Evolutionary conservation across 1,140 invertebrate genomes (phyloP).

Genomic region (Heliconius hewitsoni): DNA sequence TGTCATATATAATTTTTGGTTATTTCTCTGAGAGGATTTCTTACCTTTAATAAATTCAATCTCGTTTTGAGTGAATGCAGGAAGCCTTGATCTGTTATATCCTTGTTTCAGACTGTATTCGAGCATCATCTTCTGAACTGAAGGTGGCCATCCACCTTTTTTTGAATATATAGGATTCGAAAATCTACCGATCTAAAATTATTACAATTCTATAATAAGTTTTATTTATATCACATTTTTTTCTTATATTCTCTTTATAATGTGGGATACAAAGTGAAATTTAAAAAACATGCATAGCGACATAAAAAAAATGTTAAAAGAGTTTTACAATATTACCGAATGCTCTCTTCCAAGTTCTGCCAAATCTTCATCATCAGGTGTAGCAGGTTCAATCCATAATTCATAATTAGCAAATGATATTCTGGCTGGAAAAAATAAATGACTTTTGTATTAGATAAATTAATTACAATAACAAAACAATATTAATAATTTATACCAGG

Average conservation of each 20-base stretch:
- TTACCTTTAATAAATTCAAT: conserved; percentile 33
- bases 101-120: conserved; percentile 33
- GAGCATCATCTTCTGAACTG: conserved; percentile 24
- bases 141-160: conserved; percentile 35
- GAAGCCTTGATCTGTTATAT: conserved; percentile 35
- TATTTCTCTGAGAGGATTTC: not conserved
- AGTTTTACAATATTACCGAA: conserved; percentile 22
- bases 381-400: conserved; percentile 36
- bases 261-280: too few species aligned
- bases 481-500: not conserved
- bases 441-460: not conserved
- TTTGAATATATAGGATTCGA: conserved; percentile 36
- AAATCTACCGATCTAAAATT: conserved; percentile 33
- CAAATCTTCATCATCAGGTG: conserved; percentile 22
- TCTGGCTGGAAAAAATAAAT: conserved; percentile 19
- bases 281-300: not conserved
- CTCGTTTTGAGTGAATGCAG: conserved; percentile 36
- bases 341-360: conserved; percentile 42
- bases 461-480: not conserved
- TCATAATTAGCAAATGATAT: conserved; percentile 37
- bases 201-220: too few species aligned
- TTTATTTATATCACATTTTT: too few species aligned
- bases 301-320: too few species aligned
- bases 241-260: too few species aligned
- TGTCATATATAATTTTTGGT: too few species aligned